Evolutionary conservation across 2,113 vertebrate species (phyloP).

Genomic region (Eclectus roratus): DNA sequence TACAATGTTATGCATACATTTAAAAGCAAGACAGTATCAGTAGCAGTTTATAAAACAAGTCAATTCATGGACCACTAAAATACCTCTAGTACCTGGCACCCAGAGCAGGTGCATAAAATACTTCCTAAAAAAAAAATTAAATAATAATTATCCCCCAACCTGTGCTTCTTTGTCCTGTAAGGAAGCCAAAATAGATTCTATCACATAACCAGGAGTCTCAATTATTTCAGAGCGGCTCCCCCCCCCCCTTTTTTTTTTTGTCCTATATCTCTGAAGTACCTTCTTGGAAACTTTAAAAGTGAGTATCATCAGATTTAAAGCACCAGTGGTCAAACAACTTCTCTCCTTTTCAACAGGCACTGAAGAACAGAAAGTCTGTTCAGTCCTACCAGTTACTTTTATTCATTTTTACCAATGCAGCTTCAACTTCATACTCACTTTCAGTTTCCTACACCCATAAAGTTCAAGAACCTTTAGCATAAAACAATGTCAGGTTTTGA

Average conservation of each 20-base stretch:
- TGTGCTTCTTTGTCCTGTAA: slow-evolving; percentile 31
- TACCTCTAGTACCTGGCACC: slow-evolving; percentile 55
- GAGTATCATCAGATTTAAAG: neutral
- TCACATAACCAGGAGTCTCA: neutral
- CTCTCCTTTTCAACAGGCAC: neutral
- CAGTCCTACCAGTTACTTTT: neutral
- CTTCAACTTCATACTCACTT: neutral
- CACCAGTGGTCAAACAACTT: neutral
- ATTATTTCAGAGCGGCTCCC: neutral
- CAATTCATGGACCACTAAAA: slow-evolving; percentile 53
- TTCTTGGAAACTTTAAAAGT: neutral
- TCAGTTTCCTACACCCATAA: neutral
- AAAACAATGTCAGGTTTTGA: neutral
- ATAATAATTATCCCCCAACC: neutral
- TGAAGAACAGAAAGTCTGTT: neutral
- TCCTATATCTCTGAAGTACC: neutral
- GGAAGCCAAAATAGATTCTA: slow-evolving; percentile 10
- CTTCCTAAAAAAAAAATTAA: neutral
- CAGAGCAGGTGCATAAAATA: neutral
- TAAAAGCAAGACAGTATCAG: slow-evolving; percentile 62
- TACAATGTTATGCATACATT: slow-evolving; percentile 49
- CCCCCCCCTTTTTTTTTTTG: neutral
- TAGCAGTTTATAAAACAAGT: slow-evolving; percentile 62
- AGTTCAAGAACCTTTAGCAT: neutral
- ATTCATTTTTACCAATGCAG: neutral